Evolutionary conservation across 2,113 vertebrate species (phyloP).

Genomic region (Gopherus evgoodei): DNA sequence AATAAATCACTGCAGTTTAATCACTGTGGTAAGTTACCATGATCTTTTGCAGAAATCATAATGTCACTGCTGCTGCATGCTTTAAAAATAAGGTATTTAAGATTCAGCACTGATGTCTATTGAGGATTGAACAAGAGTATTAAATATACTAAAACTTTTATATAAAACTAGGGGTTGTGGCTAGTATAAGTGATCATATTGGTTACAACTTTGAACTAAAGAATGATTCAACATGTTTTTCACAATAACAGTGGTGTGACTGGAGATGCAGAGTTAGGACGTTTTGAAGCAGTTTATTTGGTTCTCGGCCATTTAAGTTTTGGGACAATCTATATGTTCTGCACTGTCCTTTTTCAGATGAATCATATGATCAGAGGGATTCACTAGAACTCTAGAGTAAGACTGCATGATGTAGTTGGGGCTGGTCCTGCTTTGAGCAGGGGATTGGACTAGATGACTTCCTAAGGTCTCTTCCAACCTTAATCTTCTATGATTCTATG

Average conservation of each 20-base stretch:
- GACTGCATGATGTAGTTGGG: background rate
- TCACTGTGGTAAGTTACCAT: slow-evolving; percentile 9
- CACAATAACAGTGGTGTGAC: background rate
- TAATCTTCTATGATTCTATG: background rate
- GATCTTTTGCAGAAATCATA: slow-evolving; percentile 14
- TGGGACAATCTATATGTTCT: background rate
- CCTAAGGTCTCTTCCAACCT: too few species aligned
- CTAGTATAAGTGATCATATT: slow-evolving; percentile 14
- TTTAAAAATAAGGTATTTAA: slow-evolving; percentile 3
- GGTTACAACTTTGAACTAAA: background rate
- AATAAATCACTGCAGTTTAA: slow-evolving; percentile 24
- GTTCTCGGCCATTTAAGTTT: background rate
- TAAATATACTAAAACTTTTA: slow-evolving; percentile 2
- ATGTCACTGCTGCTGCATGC: background rate
- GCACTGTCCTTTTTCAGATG: background rate
- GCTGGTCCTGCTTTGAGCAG: too few species aligned
- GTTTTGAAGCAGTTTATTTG: background rate
- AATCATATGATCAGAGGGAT: background rate
- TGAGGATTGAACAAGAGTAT: background rate
- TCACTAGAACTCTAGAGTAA: background rate
- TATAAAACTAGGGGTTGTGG: background rate
- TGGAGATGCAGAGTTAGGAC: background rate
- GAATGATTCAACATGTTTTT: background rate
- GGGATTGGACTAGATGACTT: too few species aligned
- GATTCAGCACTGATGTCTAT: background rate